Evolutionary conservation across 2,113 vertebrate genomes (phyloP), one percentile per base, ranked within the genome.

Genomic region (Brachionichthys hirsutus): DNA sequence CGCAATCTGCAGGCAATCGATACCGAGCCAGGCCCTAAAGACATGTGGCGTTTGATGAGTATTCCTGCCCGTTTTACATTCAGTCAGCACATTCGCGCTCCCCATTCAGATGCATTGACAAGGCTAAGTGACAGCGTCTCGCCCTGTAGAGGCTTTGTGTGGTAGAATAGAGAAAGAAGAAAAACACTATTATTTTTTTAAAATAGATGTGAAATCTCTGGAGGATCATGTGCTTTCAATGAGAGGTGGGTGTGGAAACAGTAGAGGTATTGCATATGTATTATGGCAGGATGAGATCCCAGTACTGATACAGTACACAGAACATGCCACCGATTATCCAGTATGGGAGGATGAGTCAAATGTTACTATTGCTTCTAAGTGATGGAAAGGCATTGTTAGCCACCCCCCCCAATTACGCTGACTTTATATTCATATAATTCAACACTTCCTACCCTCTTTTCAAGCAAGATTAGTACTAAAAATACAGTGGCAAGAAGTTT

Each of bases 1-100:
- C 83, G 83, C 86, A 89, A 89, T 91, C 87, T 90, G 71, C 81
- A 89, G 79, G 80, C 82, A 84, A 90, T 89, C 89, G 57, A 89
- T 87, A 81, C 73, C 1, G 64, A 83, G 85, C 85, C 86, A 89
- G 84, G 82, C 83, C 89, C 87, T 85, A 86, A 82, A 90, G 88
- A 91, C 88, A 88, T 83, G 70, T 65, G 81, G 71, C 80, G 50
- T 81, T 85, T 87, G 82, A 88, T 85, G 81, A 82, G 78, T 75
- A 78, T 85, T 85, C 86, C 80, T 82, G 80, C 74, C 71, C 35
- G 54, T 82, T 86, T 87, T 83, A 69, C 79, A 83, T 88, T 88
- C 85, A 86, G 83, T 90, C 85, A 90, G 88, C 83, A 91, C 67
- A 87, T 88, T 89, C 76, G 66, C 83, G 62, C 60, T 70, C 40